Base-by-base conservation (phyloP, 2,113 vertebrate species). In the Ifrita kowaldi region DNA sequence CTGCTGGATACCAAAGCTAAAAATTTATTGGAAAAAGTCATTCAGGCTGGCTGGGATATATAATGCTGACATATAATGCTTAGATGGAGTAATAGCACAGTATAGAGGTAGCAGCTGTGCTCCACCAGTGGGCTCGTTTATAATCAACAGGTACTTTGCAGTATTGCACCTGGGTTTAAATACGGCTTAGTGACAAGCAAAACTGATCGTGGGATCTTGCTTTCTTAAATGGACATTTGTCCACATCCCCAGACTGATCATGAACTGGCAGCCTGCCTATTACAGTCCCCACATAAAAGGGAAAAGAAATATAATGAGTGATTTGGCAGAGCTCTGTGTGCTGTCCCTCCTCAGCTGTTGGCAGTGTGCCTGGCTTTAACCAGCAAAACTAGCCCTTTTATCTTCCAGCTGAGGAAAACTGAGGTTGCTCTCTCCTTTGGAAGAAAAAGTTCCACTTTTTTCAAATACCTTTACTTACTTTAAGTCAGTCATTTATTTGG, bases 181-280 rank as follows among this genome's bases (percentile, higher is more conserved):
- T 77, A 39, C 1, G 2, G 23, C 69, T 68, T 33, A 62, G 56
- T 47, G 85, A 69, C 55, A 74, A 90, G 35, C 41, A 82, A 52
- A 63, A 94, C 41, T 41, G 39, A 63, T 83, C 73, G 49, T 81
- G 79, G 75, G 82, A 70, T 83, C 75, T 89, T 88, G 64, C 85
- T 90, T 88, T 94, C 59, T 87, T 91, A 46, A 83, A 50, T 60
- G 94, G 89, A 74, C 39, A 42, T 70, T 92, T 90, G 53, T 82
- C 78, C 47, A 16, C 28, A 27, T 90, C 83, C 86, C 73, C 57
- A 44, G 33, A 62, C 64, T 32, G 41, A 33, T 30, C 0, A 1
- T 78, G 69, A 86, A 30, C 89, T 91, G 83, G 73, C 93, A 97
- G 83, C 59, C 52, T 90, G 60, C 68, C 53, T 12, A 13, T 41